Conservation (phyloP, 30 jellyfish, hydroid and myxozoan genomes). For the Calvadosia cruxmelitensis region DNA sequence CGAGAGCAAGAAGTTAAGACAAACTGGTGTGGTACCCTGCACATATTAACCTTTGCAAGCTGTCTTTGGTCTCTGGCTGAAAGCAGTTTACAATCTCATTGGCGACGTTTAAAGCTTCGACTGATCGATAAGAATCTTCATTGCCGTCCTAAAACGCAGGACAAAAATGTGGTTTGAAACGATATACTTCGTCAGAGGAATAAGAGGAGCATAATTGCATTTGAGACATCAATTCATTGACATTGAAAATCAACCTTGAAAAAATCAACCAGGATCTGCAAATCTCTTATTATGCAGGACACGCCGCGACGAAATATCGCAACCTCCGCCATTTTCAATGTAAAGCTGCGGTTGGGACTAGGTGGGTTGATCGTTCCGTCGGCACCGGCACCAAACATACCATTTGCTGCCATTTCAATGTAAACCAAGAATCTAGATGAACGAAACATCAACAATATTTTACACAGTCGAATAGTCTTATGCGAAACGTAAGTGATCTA, state of each 20-base stretch:
- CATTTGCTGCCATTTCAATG: slow-evolving; percentile 95
- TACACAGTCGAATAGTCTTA: background rate
- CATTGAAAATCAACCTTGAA: slow-evolving; percentile 39
- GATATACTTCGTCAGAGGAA: background rate
- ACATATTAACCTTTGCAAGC: slow-evolving; percentile 26
- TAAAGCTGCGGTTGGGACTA: slow-evolving; percentile 34
- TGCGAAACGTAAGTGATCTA: no score
- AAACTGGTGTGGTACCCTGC: no score
- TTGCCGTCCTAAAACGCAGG: slow-evolving; percentile 22
- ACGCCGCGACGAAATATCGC: slow-evolving; percentile 45
- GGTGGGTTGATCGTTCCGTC: slow-evolving; percentile 87
- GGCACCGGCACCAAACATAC: slow-evolving; percentile 94
- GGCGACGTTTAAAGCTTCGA: slow-evolving; percentile 70
- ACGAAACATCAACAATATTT: background rate
- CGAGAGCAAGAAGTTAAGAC: background rate
- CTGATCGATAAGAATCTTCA: slow-evolving; percentile 40
- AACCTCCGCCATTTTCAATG: slow-evolving; percentile 44
- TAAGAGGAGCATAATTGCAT: background rate
- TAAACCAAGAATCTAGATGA: slow-evolving; percentile 29
- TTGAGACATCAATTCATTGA: background rate
- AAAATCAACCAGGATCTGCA: slow-evolving; percentile 45
- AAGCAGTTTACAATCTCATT: slow-evolving; percentile 77
- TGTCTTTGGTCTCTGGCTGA: slow-evolving; percentile 56
- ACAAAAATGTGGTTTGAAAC: no score
- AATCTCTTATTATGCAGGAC: slow-evolving; percentile 36